phyloP scores from a whole-genome alignment of 2,113 vertebrate species.

The Rostratula benghalensis region DNA sequence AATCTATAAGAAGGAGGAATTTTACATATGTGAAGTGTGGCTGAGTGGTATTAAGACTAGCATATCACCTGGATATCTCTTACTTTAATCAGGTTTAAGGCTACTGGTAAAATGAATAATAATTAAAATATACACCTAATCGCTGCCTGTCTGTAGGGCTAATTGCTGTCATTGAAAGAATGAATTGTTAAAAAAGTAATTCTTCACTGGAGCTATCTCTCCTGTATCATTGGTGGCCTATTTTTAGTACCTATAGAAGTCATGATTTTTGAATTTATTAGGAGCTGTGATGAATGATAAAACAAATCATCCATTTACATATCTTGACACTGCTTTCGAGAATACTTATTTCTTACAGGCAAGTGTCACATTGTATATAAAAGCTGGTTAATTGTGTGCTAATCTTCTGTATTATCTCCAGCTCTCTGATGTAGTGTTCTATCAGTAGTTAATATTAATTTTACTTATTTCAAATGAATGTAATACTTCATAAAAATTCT shows the following conservation, averaged over 20 bases:
- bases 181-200: conserved; percentile 80
- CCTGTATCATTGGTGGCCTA: conserved; percentile 78
- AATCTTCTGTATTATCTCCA: conserved; percentile 81
- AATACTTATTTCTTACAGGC: conserved; percentile 81
- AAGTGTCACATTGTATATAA: conserved; percentile 82
- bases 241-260: conserved; percentile 85
- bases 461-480: conserved; percentile 77
- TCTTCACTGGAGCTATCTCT: conserved; percentile 79
- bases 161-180: conserved; percentile 85
- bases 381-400: conserved; percentile 84
- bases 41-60: conserved; percentile 73
- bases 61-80: conserved; percentile 75
- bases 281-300: conserved; percentile 82
- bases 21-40: conserved; percentile 71
- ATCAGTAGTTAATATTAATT: conserved; percentile 82
- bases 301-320: conserved; percentile 84
- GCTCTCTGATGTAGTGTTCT: conserved; percentile 78
- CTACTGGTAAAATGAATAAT: conserved; percentile 77
- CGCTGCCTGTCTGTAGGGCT: conserved; percentile 78
- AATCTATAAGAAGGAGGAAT: conserved; percentile 66
- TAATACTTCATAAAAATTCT: conserved; percentile 74
- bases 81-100: conserved; percentile 73
- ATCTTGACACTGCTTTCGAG: conserved; percentile 83
- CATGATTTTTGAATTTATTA: conserved; percentile 85
- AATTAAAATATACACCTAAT: conserved; percentile 84